Percentiles rank a stretch among this genome's conserved stretches.
Evolutionary conservation across 2,888 invertebrate species (phyloP).

Genomic region (Beris chalybata): DNA sequence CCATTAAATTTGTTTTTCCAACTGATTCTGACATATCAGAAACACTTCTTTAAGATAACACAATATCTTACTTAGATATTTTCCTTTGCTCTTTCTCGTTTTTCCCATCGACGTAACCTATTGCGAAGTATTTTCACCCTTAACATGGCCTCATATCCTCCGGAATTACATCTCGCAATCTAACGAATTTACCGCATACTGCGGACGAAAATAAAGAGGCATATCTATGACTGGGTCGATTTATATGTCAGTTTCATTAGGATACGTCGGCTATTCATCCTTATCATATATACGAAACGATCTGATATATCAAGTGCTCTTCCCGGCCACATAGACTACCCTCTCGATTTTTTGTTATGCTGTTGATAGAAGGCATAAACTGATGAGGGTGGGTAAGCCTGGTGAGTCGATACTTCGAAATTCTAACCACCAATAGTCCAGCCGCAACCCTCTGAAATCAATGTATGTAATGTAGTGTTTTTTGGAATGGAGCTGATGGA

Average conservation of each 20-base stretch:
- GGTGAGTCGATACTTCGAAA: too few relatives aligned
- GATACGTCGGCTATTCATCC: constrained; percentile 30
- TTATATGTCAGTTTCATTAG: constrained; percentile 26
- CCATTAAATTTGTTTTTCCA: constrained; percentile 20
- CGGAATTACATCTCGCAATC: constrained; percentile 20
- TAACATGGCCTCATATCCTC: constrained; percentile 23
- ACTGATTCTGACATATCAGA: constrained; percentile 12
- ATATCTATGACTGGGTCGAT: constrained; percentile 27
- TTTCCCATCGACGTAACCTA: constrained; percentile 16
- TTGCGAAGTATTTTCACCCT: constrained; percentile 25
- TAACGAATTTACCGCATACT: too few relatives aligned
- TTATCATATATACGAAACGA: constrained; percentile 28
- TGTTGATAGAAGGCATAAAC: too few relatives aligned
- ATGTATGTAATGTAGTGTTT: too few relatives aligned
- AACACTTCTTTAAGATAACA: constrained; percentile 21
- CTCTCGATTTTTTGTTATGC: too few relatives aligned
- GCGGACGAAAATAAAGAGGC: constrained; percentile 23
- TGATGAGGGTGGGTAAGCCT: too few relatives aligned
- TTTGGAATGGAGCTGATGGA: too few relatives aligned
- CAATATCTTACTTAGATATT: constrained; percentile 6
- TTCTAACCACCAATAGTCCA: too few relatives aligned
- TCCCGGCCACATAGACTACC: too few relatives aligned
- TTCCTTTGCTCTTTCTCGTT: constrained; percentile 15
- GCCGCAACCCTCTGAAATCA: too few relatives aligned
- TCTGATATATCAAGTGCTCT: constrained; percentile 15